Percentiles rank a stretch among this genome's conserved stretches.
Conservation (phyloP, 2,113 vertebrate genomes). For the Clarias macrocephalus region DNA sequence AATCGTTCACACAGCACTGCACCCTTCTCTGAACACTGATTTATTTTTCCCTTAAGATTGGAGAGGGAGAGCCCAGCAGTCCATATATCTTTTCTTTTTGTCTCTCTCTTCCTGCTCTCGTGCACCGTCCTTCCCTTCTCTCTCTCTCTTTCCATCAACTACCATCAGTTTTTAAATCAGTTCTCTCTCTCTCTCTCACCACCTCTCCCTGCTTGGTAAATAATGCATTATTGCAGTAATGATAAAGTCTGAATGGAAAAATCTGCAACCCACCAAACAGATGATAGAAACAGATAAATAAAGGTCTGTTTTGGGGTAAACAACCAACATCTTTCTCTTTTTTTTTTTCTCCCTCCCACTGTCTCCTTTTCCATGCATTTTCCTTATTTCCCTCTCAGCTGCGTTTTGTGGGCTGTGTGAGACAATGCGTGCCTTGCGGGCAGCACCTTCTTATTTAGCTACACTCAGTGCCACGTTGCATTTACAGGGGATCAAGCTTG, state of each 20-base stretch:
- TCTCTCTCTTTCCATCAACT: conserved; percentile 33
- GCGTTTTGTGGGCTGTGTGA: conserved; percentile 59
- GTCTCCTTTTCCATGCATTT: conserved; percentile 40
- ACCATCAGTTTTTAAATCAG: conserved; percentile 22
- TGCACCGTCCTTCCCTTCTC: conserved; percentile 30
- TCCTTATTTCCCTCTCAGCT: conserved; percentile 33
- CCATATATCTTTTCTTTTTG: conserved; percentile 60
- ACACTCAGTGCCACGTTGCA: conserved; percentile 81
- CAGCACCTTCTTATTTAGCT: conserved; percentile 78
- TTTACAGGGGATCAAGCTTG: conserved; percentile 84
- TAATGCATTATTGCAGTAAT: conserved; percentile 28
- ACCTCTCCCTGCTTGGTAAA: conserved; percentile 8
- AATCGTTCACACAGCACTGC: conserved; percentile 68
- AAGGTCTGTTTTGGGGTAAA: conserved; percentile 47
- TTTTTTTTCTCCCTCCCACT: not conserved
- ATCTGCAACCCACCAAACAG: conserved; percentile 24
- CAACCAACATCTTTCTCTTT: conserved; percentile 48
- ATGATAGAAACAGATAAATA: conserved; percentile 35
- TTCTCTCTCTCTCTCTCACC: not conserved
- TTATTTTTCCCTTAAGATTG: conserved; percentile 52
- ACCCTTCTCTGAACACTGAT: conserved; percentile 70
- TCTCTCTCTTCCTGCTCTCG: conserved; percentile 31
- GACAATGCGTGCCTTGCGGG: conserved; percentile 72
- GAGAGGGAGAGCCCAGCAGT: conserved; percentile 64
- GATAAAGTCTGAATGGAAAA: conserved; percentile 32